Base-by-base conservation (phyloP, 2,888 invertebrate genomes). In the Nemotelus pantherinus region DNA sequence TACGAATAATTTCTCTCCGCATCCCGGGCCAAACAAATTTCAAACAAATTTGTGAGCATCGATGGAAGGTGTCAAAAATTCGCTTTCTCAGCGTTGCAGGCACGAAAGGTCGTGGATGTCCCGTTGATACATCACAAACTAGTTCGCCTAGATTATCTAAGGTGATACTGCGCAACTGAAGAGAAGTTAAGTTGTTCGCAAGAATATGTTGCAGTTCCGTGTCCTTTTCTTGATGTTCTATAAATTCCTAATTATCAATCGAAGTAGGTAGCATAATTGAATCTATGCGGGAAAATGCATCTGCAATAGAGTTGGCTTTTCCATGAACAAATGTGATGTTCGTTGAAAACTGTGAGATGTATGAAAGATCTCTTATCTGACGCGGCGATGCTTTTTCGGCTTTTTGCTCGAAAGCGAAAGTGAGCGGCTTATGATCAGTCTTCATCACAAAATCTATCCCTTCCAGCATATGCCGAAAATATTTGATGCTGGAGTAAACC, bases 391-490 rank as follows among this genome's bases (percentile, higher is more conserved):
- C 65, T 45, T 65, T 65, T 3, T 65, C 65, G 47, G n/a, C 47
- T 41, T 45, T 65, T 65, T 65, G n/a, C 6, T 9, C 2, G n/a
- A 65, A 45, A 9, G 65, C 65, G n/a, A 39, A 65, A 44, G 47
- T 47, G 45, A 65, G 25, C 6, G 65, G 65, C n/a, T 65, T 65
- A 47, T 65, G 65, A 3, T 65, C 65, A 1, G 45, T 65, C 25
- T n/a, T 47, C 0, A 65, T 65, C 7, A n/a, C 10, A 65, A 65
- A 65, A 5, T 47, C n/a, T 4, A 10, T 10, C 3, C 9, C 45
- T 65, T 65, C 47, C n/a, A 65, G 47, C 65, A 65, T 45, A 10
- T 65, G 47, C 10, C 47, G 47, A n/a, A 65, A 65, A 45, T 65
- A 10, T 45, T 44, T 65, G 3, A 2, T 9, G n/a, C 47, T 47